These are phyloP conservation scores for Peromyscus attwateri DNA, from an alignment of 2,797 vertebrate species.

Conservation along the genomic window DNA sequence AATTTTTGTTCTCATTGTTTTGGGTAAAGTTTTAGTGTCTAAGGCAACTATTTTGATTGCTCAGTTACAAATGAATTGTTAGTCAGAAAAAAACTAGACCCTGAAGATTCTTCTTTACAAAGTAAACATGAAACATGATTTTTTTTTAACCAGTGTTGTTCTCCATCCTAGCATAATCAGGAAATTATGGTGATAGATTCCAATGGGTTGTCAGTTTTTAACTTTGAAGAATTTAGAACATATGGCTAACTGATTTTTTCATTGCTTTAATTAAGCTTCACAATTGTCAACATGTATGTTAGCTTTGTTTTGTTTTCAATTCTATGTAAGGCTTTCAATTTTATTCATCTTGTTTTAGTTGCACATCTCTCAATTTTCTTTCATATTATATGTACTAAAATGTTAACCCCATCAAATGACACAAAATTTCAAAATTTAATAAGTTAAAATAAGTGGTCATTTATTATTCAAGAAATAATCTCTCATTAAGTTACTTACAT, in stretches of 20 bases:
- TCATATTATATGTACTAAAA: not conserved
- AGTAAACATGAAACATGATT: not conserved
- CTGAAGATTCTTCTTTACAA: not conserved
- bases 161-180: not conserved
- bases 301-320: not conserved
- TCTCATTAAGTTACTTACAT: not conserved
- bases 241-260: not conserved
- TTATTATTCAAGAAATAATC: not conserved
- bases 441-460: not conserved
- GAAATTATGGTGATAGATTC: not conserved
- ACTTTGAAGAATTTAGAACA: not conserved
- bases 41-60: slow-evolving; percentile 18
- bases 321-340: not conserved
- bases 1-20: not conserved
- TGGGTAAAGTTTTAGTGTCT: not conserved
- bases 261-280: not conserved
- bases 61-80: not conserved
- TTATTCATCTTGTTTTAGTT: not conserved
- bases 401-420: not conserved
- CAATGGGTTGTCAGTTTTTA: not conserved
- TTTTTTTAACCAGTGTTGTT: not conserved
- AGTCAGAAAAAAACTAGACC: not conserved
- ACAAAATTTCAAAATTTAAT: slow-evolving; percentile 31
- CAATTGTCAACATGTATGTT: not conserved
- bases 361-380: not conserved